Percentiles rank a stretch among this genome's conserved stretches.
Evolutionary conservation across 2,888 invertebrate genomes (phyloP).

Genomic region (Sinopyrophorus schimmeli): DNA sequence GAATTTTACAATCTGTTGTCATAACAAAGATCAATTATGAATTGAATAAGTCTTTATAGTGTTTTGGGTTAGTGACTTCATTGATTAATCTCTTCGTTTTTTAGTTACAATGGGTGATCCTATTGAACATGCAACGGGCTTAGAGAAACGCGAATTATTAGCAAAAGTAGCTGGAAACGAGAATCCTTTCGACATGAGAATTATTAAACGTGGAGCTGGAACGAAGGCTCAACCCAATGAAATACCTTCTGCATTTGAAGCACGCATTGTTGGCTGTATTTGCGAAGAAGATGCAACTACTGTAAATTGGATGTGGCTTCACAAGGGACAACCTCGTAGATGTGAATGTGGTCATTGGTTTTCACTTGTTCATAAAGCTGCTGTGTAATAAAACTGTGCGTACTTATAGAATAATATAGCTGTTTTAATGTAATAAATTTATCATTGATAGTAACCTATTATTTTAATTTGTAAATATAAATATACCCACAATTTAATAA

Average conservation of each 20-base stretch:
- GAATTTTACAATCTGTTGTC: too few species aligned
- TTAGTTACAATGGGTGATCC: conserved; percentile 80
- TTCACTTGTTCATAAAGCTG: conserved; percentile 80
- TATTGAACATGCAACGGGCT: conserved; percentile 89
- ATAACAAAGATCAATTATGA: too few species aligned
- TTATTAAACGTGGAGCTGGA: conserved; percentile 75
- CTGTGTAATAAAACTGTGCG: conserved; percentile 59
- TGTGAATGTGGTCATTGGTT: conserved; percentile 98
- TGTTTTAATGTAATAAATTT: conserved; percentile 45
- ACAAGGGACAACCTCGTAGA: conserved; percentile 85
- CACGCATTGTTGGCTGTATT: conserved; percentile 91
- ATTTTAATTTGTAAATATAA: conserved; percentile 31
- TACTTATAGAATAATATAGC: conserved; percentile 39
- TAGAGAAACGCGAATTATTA: conserved; percentile 87
- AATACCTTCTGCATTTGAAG: conserved; percentile 88
- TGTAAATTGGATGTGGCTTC: conserved; percentile 95
- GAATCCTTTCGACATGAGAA: conserved; percentile 83
- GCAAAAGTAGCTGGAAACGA: conserved; percentile 87
- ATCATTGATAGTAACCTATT: conserved; percentile 33
- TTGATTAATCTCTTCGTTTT: conserved; percentile 30
- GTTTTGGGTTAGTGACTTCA: conserved; percentile 9
- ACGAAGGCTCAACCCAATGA: conserved; percentile 85
- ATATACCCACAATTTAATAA: too few species aligned
- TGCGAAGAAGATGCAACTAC: conserved; percentile 92
- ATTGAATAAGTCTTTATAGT: too few species aligned